Evolutionary conservation across 1,140 invertebrate species (phyloP).

Genomic region (Anastatus disparis): DNA sequence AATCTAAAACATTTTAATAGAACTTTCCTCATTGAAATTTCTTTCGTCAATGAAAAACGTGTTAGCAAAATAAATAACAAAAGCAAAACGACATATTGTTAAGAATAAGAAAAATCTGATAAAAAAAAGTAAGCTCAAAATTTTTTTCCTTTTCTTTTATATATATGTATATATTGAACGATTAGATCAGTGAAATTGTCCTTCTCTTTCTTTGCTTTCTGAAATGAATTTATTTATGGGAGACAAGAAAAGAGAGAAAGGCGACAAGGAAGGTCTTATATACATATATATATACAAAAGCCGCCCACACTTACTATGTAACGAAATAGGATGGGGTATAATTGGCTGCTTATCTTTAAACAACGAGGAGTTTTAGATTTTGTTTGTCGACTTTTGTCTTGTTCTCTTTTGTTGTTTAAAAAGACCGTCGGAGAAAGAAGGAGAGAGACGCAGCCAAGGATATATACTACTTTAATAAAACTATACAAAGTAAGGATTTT

Average conservation of each 20-base stretch:
- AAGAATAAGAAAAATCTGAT: no score
- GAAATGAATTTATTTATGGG: conserved; percentile 29
- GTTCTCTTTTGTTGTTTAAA: neutral
- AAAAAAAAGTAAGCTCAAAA: no score
- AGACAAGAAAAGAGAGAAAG: neutral
- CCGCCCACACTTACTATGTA: neutral
- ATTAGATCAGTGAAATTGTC: conserved; percentile 33
- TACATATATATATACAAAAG: no score
- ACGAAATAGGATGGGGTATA: conserved; percentile 15
- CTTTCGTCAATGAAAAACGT: conserved; percentile 33
- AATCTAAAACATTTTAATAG: no score
- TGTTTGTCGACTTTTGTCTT: neutral
- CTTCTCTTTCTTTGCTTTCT: neutral
- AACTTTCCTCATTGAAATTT: conserved; percentile 10
- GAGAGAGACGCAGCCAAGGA: no score
- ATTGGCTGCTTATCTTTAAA: conserved; percentile 39
- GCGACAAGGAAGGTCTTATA: neutral
- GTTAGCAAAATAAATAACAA: no score
- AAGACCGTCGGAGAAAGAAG: neutral
- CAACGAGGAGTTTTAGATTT: no score
- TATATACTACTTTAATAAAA: conserved; percentile 18
- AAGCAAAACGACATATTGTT: no score
- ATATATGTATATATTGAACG: conserved; percentile 4
- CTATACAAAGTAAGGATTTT: conserved; percentile 9
- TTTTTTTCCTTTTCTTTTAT: no score